Conservation (phyloP, 2,113 vertebrate species). For the Dromiciops gliroides region DNA sequence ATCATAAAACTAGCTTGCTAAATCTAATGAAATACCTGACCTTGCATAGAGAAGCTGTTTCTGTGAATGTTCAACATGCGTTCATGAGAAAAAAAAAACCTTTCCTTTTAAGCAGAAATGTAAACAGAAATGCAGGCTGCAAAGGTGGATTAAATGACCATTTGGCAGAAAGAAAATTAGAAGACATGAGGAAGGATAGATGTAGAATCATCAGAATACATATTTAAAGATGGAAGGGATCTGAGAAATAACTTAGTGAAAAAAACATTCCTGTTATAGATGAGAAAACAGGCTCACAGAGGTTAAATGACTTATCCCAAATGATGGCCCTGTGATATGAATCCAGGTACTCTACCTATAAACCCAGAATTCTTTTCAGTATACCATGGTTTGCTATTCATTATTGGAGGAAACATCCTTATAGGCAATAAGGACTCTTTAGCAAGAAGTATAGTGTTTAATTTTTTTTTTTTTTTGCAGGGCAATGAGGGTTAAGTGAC, state of each 20-base stretch:
- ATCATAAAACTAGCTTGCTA: slow-evolving; percentile 50
- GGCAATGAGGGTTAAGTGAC: no score
- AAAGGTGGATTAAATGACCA: background rate
- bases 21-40: slow-evolving; percentile 63
- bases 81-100: slow-evolving; percentile 42
- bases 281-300: background rate
- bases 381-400: background rate
- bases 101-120: slow-evolving; percentile 47
- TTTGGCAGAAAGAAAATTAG: background rate
- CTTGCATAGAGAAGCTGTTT: slow-evolving; percentile 51
- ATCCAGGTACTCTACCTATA: background rate
- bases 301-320: background rate
- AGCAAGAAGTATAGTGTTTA: background rate
- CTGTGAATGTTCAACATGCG: slow-evolving; percentile 63
- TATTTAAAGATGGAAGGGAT: background rate
- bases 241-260: background rate
- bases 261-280: background rate
- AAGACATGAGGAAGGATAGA: background rate
- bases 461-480: no score
- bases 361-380: background rate
- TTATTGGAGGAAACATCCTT: background rate
- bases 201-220: background rate
- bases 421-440: background rate
- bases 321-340: background rate
- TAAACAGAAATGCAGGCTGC: background rate